These are phyloP conservation scores for Mesocricetus auratus DNA, from an alignment of 2,113 vertebrate genomes.

Conservation along the genomic window DNA sequence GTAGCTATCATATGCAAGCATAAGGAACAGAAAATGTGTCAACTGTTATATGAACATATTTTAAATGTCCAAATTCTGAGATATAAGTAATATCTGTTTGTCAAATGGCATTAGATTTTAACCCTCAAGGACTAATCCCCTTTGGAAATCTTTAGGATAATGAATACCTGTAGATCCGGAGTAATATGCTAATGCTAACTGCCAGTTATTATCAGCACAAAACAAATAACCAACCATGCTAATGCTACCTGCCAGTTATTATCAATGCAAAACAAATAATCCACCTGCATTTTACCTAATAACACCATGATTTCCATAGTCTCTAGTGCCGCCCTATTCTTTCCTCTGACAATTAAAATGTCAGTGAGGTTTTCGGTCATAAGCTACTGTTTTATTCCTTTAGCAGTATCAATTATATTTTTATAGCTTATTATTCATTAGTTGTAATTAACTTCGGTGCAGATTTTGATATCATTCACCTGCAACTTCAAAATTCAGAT, in stretches of 20 bases:
- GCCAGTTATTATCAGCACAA: too few species aligned
- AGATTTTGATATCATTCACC: not conserved
- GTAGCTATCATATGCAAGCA: not conserved
- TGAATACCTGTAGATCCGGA: not conserved
- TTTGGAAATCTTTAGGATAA: not conserved
- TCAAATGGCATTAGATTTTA: not conserved
- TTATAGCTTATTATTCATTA: not conserved
- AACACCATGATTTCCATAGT: not conserved
- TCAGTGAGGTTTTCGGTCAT: not conserved
- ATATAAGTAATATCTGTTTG: not conserved
- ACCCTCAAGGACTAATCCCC: not conserved
- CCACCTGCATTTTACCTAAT: not conserved
- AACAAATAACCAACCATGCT: too few species aligned
- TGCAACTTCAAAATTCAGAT: not conserved
- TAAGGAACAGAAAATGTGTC: not conserved
- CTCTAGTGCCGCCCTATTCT: not conserved
- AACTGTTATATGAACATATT: not conserved
- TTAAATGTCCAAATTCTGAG: not conserved
- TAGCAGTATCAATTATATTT: not conserved
- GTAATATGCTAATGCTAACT: not conserved
- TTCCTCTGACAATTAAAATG: not conserved
- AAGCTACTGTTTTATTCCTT: not conserved
- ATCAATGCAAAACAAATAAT: not conserved
- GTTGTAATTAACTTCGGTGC: not conserved
- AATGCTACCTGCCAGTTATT: not conserved